These are phyloP conservation scores for Chrysogorgia sp. DNA, from an alignment of 92 coral and sea anemone genomes.

Conservation along the genomic window DNA sequence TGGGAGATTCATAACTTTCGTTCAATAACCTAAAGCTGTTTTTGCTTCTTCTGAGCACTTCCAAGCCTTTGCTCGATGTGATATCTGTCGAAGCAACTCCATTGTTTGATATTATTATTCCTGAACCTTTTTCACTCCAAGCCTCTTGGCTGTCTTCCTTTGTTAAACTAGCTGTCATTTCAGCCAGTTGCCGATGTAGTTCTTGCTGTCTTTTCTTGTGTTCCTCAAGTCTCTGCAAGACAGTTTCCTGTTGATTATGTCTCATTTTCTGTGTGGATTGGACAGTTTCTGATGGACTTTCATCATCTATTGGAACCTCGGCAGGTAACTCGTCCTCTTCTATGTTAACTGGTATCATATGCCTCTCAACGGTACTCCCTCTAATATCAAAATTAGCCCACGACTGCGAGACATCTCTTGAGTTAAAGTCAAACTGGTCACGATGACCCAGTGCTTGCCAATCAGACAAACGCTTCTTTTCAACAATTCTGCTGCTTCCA, in stretches of 20 bases:
- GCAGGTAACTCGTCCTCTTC: constrained; percentile 1
- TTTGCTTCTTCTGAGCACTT: constrained; percentile 19
- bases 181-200: constrained; percentile 73
- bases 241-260: constrained; percentile 74
- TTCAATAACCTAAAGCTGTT: constrained; percentile 21
- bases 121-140: background rate
- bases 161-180: constrained; percentile 53
- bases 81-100: constrained; percentile 8
- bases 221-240: constrained; percentile 76
- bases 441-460: background rate
- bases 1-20: constrained; percentile 3
- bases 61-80: constrained; percentile 8
- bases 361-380: background rate
- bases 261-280: constrained; percentile 61
- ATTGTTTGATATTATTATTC: background rate
- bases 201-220: constrained; percentile 76
- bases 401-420: constrained; percentile 36
- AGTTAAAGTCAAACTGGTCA: background rate
- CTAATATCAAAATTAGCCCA: constrained; percentile 25
- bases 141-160: background rate
- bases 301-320: constrained; percentile 18
- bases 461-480: background rate
- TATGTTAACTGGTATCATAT: background rate
- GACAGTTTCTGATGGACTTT: constrained; percentile 31
- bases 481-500: background rate